Evolutionary conservation across 1,140 invertebrate genomes (phyloP), one percentile per base, ranked within the genome.

Genomic region (Metaphire vulgaris): DNA sequence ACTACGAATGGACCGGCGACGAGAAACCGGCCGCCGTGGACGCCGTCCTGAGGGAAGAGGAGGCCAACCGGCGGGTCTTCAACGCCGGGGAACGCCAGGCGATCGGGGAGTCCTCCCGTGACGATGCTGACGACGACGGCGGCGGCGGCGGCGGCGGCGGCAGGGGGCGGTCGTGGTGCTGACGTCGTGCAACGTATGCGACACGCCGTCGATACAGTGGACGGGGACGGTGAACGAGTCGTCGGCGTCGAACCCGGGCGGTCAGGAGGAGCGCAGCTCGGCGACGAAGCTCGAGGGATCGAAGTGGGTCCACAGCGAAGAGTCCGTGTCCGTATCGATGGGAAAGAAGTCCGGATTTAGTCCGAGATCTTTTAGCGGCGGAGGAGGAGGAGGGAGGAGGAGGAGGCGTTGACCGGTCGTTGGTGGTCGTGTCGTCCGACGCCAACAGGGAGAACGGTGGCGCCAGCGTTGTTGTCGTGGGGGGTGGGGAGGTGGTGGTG

Each of bases 1-100:
- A 41, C 12, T 73, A 73, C 72, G 72, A 73, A 28, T 73, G 72
- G 72, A 56, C 31, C n/a, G 41, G 34, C 56, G 41, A 6, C 6
- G 21, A 21, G 41, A 56, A 6, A 56, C 41, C 41, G 41, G 6
- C 41, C 41, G 41, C 6, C 6, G 41, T 56, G 6, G 41, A 56
- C 6, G 41, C 21, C 6, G 41, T 56, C 6, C 41, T 56, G 21
- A 21, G 21, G 6, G 41, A 56, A 21, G 41, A 56, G 41, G 41
- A 56, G 21, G 41, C 41, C 6, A 12, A 6, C 41, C 6, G 41
- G 41, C 41, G 6, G 6, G 41, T 56, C 21, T 56, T 56, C 41
- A 56, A n/a, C n/a, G n/a, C 21, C 41, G 41, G 41, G 41, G 41
- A 56, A 12, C 41, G 21, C 6, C 41, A 12, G 21, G 41, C 41